Conservation (phyloP, 2,113 vertebrate species). For the Vulpes vulpes region DNA sequence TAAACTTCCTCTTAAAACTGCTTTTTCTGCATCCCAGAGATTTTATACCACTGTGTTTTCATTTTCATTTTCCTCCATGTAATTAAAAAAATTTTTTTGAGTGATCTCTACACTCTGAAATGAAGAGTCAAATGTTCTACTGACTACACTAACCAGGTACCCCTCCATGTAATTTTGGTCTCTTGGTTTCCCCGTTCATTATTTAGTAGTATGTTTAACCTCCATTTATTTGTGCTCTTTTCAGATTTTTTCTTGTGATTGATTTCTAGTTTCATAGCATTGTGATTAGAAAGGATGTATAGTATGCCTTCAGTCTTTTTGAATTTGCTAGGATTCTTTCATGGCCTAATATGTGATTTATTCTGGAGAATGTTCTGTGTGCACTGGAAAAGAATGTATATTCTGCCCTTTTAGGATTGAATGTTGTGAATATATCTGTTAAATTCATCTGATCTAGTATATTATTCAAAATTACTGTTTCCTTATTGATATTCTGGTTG, state of each 20-base stretch:
- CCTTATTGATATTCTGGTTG: background rate
- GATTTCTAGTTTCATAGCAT: background rate
- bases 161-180: background rate
- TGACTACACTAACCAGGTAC: background rate
- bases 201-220: background rate
- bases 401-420: background rate
- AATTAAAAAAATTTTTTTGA: background rate
- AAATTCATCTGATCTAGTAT: background rate
- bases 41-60: background rate
- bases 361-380: background rate
- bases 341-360: background rate
- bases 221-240: background rate
- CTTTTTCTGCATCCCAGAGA: background rate
- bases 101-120: background rate
- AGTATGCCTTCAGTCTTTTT: background rate
- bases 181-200: background rate
- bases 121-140: background rate
- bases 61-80: background rate
- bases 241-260: background rate
- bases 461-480: background rate
- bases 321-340: background rate
- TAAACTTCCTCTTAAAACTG: background rate
- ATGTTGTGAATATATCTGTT: background rate
- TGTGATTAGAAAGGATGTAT: background rate
- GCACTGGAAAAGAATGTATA: background rate